These are phyloP conservation scores for Pipistrellus kuhlii DNA, from an alignment of 2,797 vertebrate species.

Conservation along the genomic window DNA sequence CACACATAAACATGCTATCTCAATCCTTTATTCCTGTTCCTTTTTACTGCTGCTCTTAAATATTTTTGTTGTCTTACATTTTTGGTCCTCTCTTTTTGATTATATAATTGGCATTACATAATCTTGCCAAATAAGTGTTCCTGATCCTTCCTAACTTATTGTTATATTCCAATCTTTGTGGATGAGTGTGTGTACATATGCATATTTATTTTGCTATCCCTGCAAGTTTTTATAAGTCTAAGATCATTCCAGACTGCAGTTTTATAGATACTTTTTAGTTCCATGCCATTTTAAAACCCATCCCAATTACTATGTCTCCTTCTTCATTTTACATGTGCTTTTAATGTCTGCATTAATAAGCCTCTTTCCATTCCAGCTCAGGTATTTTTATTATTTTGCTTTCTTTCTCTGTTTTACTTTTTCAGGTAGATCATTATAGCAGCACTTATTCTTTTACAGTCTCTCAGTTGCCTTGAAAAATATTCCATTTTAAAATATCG, in stretches of 20 bases:
- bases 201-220: neutral
- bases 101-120: neutral
- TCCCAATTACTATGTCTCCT: neutral
- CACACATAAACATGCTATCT: no score
- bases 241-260: neutral
- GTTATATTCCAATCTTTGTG: neutral
- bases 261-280: constrained; percentile 8
- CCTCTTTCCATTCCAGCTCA: constrained; percentile 31
- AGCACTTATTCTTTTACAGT: neutral
- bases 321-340: neutral
- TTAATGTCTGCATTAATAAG: neutral
- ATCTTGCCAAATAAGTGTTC: neutral
- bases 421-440: neutral
- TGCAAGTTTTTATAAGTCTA: neutral
- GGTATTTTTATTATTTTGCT: constrained; percentile 43
- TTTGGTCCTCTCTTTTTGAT: neutral
- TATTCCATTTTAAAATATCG: neutral
- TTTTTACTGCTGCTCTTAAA: neutral
- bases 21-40: neutral
- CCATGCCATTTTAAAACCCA: neutral
- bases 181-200: neutral
- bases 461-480: neutral
- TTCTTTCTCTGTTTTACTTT: constrained; percentile 17
- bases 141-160: neutral
- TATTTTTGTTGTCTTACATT: neutral